Percentiles rank a stretch among this genome's conserved stretches.
Conservation (phyloP, 1,140 invertebrate species). For the Gryllus bimaculatus region DNA sequence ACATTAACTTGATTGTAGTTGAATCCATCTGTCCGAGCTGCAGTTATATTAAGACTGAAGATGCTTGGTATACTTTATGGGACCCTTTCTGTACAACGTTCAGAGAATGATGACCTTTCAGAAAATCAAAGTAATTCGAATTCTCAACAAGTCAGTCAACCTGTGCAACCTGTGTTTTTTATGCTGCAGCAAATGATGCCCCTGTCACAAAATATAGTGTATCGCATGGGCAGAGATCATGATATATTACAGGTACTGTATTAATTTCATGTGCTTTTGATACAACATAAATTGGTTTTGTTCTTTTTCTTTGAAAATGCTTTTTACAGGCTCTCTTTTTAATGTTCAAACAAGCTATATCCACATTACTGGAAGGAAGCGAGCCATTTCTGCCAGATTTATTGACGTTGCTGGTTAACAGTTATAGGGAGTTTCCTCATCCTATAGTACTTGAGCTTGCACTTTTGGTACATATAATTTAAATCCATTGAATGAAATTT, state of each 20-base stretch:
- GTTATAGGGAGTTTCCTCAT: slow-evolving; percentile 59
- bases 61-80: slow-evolving; percentile 61
- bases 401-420: slow-evolving; percentile 53
- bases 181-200: slow-evolving; percentile 52
- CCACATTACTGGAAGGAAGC: slow-evolving; percentile 54
- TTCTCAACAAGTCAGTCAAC: slow-evolving; percentile 29
- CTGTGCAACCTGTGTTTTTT: slow-evolving; percentile 38
- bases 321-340: slow-evolving; percentile 53
- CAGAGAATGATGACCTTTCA: slow-evolving; percentile 23
- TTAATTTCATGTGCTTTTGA: neutral
- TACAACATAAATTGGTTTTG: neutral
- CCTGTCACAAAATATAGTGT: slow-evolving; percentile 42
- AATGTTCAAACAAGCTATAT: slow-evolving; percentile 56
- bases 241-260: slow-evolving; percentile 47
- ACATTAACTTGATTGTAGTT: slow-evolving; percentile 30
- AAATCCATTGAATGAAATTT: neutral
- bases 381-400: slow-evolving; percentile 52
- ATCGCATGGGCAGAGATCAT: slow-evolving; percentile 44
- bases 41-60: slow-evolving; percentile 47
- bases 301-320: neutral
- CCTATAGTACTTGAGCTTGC: slow-evolving; percentile 57
- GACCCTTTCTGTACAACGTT: slow-evolving; percentile 44
- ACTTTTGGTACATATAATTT: slow-evolving; percentile 30
- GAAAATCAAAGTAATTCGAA: neutral
- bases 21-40: slow-evolving; percentile 35